Base-by-base conservation (phyloP, 2,113 vertebrate species). In the Carettochelys insculpta region DNA sequence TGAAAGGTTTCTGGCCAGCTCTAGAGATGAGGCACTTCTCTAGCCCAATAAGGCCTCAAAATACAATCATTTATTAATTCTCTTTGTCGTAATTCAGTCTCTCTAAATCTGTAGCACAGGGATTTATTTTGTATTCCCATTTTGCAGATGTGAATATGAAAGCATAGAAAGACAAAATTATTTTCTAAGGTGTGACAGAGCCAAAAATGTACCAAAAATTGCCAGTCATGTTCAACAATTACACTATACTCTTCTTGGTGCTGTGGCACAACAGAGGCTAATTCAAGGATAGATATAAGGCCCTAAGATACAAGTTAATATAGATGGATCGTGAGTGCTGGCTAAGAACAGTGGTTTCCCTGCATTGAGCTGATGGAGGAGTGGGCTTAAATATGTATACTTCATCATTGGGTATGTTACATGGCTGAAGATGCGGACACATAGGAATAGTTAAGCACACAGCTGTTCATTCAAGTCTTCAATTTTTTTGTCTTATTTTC, bases 81-180 rank as follows among this genome's bases (percentile, higher is more conserved):
- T 61, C n/a, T 2, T 31, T 41, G 53, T 22, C 65, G 27, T 90
- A 56, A 61, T 76, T 86, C 38, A 90, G 76, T n/a, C 6, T 89
- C 78, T 50, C 65, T 77, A 83, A 65, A 29, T 71, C 43, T 80
- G 13, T 52, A 50, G 84, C 11, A 43, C 11, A 65, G 24, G 85
- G 14, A 56, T 83, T 94, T 65, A n/a, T 65, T n/a, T 8, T 65
- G n/a, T 82, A 79, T 43, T 20, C 41, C 53, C 38, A 31, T 82
- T 93, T 94, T 90, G 92, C 52, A 92, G 83, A 45, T 22, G 19
- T 80, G 31, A 53, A 87, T 81, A 80, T 25, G n/a, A 27, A 92
- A 38, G 52, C 16, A 84, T 25, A 87, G 41, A 88, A 82, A 86
- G 19, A n/a, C 34, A 11, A 87, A 83, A 65, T 65, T 65, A 65